Base-by-base conservation (phyloP, 2,113 vertebrate species). In the Sapayoa aenigma region DNA sequence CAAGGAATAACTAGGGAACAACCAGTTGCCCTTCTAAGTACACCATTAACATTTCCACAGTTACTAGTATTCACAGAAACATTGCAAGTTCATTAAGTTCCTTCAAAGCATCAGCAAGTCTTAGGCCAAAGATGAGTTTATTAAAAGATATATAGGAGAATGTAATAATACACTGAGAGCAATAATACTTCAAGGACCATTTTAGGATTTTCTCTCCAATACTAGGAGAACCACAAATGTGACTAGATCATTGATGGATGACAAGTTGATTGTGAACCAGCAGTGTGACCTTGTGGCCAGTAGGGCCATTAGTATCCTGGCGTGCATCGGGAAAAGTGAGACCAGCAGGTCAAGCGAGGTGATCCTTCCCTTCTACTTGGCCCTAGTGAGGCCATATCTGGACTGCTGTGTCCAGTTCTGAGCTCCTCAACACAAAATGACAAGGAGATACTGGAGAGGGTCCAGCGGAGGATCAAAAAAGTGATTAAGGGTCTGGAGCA, bases 311-410 rank as follows among this genome's bases (percentile, higher is more conserved):
- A 37, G 2, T 12, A 18, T 2, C 33, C 37, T 39, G 23, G 19
- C 5, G 12, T 24, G 44, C 50, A 20, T 1, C 4, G 12, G 18
- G 22, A 58, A 35, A 5, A n/a, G 12, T 2, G 22, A 24, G 44
- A 15, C 10, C 44, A 46, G 33, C 52, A 67, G 52, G 60, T 3
- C 0, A 0, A 37, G 52, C 12, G 4, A 20, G 5, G 22, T 5
- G 52, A 46, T 46, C 4, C 77, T 74, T 37, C 12, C 60, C 22
- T 23, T 66, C 68, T 74, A 1, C 28, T 13, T 39, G 6, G 44
- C 22, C 33, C 52, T 52, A 8, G 21, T 33, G 37, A 66, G 44
- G 59, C 19, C 52, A 59, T 8, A 14, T 20, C 37, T n/a, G 9
- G 12, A 46, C 21, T 33, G 27, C 15, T 67, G 33, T 9, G 44